Base-by-base conservation (phyloP, 1,140 invertebrate species). In the Tetramorium alpestre region DNA sequence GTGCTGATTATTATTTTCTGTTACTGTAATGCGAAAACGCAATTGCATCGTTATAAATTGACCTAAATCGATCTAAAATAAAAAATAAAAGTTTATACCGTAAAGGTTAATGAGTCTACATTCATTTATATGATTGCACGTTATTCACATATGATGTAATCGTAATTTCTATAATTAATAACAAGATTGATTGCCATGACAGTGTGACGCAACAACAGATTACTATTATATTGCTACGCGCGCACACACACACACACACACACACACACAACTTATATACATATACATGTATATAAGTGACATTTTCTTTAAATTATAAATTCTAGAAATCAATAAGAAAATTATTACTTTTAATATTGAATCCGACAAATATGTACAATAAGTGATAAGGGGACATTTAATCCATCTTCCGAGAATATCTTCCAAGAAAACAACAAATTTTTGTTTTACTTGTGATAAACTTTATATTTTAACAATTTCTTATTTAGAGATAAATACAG, bases 11-110 rank as follows among this genome's bases (percentile, higher is more conserved):
- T 77, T 62, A 60, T 10, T 44, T 77, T 72, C 16, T n/a, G 7
- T 56, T 47, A 8, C 16, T 16, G 41, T 25, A 75, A 25, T 44
- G 8, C 10, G 16, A 77, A 44, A 60, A 7, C 4, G 38, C 33
- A 41, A 62, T n/a, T 58, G 22, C 10, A 64, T 47, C 22, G 47
- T 47, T 51, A 80, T 38, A 56, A 69, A 80, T 69, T 16, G 47
- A 51, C 0, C n/a, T 80, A 69, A 33, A 33, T 33, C 33, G 33
- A 33, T 13, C 16, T 25, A 41, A 69, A 33, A 44, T 33, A 69
- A 25, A 56, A 13, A 3, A 1, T 16, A 11, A 67, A 60, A 16
- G 22, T 28, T 5, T 44, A 2, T 44, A 10, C 8, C 41, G 6
- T 54, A 16, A 72, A 80, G 25, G 11, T 82, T 7, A 13, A 47